These are phyloP conservation scores for Patella depressa DNA, from an alignment of 2,888 invertebrate genomes.

Conservation along the genomic window DNA sequence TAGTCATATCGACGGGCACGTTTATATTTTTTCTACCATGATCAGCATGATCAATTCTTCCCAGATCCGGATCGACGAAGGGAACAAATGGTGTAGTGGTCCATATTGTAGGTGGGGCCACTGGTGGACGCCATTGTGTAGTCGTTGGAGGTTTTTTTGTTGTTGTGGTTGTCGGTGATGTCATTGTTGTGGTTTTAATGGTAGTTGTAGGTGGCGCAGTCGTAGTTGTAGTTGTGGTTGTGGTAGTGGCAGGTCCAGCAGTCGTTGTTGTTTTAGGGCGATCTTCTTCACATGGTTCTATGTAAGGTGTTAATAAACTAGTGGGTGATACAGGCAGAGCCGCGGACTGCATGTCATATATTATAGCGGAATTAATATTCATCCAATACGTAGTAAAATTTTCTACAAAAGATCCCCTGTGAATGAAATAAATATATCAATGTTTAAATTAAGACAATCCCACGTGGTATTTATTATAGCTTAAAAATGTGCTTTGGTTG, in stretches of 20 bases:
- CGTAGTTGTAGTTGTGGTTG: conserved; percentile 16
- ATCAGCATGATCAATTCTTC: background rate
- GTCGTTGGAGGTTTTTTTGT: background rate
- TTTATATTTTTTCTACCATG: no score
- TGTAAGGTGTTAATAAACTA: conserved; percentile 34
- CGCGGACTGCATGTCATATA: conserved; percentile 47
- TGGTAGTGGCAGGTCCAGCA: conserved; percentile 22
- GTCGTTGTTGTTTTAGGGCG: conserved; percentile 23
- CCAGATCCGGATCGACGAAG: background rate
- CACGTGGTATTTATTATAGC: no score
- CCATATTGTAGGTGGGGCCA: background rate
- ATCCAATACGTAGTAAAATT: conserved; percentile 52
- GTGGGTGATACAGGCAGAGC: conserved; percentile 22
- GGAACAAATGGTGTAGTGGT: background rate
- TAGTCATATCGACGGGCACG: background rate
- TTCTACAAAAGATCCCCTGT: conserved; percentile 55
- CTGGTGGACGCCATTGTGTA: background rate
- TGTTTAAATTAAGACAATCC: no score
- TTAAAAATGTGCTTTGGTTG: background rate
- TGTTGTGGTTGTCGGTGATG: conserved; percentile 2
- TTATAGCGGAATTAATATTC: conserved; percentile 55
- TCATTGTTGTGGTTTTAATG: background rate
- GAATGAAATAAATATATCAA: conserved; percentile 13
- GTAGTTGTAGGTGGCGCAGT: conserved; percentile 11
- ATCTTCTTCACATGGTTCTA: conserved; percentile 34